phyloP scores from a whole-genome alignment of 2,113 vertebrate species.

The Caloenas nicobarica region DNA sequence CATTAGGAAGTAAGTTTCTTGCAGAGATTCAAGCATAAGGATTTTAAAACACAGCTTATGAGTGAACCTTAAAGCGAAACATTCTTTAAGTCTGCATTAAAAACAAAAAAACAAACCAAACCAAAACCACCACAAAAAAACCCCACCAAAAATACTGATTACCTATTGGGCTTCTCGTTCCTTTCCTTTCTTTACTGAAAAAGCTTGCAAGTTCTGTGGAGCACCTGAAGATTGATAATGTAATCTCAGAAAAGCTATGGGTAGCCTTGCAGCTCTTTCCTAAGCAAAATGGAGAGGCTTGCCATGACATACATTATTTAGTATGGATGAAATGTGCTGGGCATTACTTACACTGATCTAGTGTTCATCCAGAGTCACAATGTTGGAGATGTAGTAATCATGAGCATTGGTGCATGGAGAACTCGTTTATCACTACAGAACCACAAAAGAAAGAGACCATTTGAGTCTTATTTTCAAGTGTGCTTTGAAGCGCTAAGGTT shows the following conservation, averaged over 20 bases:
- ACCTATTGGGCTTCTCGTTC: not conserved
- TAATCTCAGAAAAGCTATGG: not conserved
- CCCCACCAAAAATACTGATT: fast-evolving
- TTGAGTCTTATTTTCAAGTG: conserved; percentile 62
- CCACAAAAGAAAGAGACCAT: conserved; percentile 64
- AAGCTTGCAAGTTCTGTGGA: not conserved
- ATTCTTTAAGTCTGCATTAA: not conserved
- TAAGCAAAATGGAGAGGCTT: conserved; percentile 16
- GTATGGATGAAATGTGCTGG: conserved; percentile 59
- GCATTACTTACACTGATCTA: conserved; percentile 56
- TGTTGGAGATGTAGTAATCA: conserved; percentile 48
- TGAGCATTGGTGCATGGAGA: conserved; percentile 67
- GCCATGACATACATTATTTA: not conserved
- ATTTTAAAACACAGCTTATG: not conserved
- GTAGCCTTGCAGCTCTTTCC: not conserved
- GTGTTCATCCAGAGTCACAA: conserved; percentile 46
- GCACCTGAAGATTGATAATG: not conserved
- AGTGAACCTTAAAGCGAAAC: not conserved
- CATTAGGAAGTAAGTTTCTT: not conserved
- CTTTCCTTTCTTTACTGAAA: not conserved
- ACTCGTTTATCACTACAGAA: conserved; percentile 67
- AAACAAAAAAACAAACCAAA: not conserved
- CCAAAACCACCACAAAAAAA: no score
- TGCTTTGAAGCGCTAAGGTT: conserved; percentile 68
- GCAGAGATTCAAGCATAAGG: not conserved